A percentile compares a stretch with the other conserved stretches of the same genome.
Conservation (phyloP, 2,797 vertebrate genomes). For the Carcharodon carcharias region DNA sequence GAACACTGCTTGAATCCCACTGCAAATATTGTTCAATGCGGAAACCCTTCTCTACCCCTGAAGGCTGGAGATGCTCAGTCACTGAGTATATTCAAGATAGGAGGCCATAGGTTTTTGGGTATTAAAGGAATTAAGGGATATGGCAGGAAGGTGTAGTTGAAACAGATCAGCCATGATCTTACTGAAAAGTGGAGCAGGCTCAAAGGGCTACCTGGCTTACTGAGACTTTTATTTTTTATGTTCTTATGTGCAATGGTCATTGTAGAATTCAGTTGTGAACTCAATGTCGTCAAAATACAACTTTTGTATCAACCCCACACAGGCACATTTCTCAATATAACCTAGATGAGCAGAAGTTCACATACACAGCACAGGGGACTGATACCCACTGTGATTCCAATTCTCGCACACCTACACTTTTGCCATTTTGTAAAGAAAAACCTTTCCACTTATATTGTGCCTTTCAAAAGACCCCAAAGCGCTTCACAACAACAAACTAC, state of each 20-base stretch:
- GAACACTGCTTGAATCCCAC: neutral
- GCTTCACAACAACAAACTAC: neutral
- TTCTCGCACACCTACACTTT: neutral
- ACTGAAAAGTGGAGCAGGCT: neutral
- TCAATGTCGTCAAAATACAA: neutral
- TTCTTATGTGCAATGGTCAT: neutral
- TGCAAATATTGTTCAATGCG: neutral
- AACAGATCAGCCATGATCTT: neutral
- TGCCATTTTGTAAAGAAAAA: neutral
- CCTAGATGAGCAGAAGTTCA: neutral
- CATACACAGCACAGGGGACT: neutral
- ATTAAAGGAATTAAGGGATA: neutral
- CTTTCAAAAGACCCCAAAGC: neutral
- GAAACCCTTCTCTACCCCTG: neutral
- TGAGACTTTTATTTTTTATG: neutral
- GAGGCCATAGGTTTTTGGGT: neutral
- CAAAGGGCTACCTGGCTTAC: neutral
- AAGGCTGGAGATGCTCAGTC: neutral
- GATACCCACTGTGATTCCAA: neutral
- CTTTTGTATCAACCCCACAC: neutral
- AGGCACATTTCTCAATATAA: neutral
- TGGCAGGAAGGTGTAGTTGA: no score
- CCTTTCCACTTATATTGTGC: neutral
- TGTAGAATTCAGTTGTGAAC: neutral
- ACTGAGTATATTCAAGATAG: neutral